Evolutionary conservation across 1,140 invertebrate genomes (phyloP).

Genomic region (Platyura marginata): DNA sequence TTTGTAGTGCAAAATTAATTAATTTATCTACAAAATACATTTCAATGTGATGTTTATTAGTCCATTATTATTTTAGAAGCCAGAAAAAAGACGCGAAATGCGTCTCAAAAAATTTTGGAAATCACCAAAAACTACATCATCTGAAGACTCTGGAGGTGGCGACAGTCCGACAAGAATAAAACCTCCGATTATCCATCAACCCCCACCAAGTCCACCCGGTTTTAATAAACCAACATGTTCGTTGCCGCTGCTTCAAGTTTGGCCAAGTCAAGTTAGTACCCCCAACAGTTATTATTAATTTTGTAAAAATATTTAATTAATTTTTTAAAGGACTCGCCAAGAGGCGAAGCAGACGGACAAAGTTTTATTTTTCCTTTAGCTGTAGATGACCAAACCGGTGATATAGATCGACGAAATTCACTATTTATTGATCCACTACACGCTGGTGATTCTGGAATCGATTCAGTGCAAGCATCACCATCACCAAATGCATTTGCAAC

Average conservation of each 20-base stretch:
- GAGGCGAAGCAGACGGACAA: constrained; percentile 44
- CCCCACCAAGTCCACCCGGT: background rate
- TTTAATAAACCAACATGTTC: constrained; percentile 29
- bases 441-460: constrained; percentile 38
- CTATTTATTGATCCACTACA: constrained; percentile 24
- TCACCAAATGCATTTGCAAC: constrained; percentile 31
- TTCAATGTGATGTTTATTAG: too few relatives aligned
- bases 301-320: constrained; percentile 7
- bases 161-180: constrained; percentile 22
- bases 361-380: constrained; percentile 41
- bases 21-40: too few relatives aligned
- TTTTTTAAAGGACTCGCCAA: constrained; percentile 35
- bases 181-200: constrained; percentile 1
- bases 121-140: constrained; percentile 24
- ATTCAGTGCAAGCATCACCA: constrained; percentile 47
- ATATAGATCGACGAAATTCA: constrained; percentile 17
- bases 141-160: constrained; percentile 23
- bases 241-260: constrained; percentile 42
- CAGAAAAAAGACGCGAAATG: constrained; percentile 28
- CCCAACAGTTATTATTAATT: too few relatives aligned
- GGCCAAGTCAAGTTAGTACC: constrained; percentile 31
- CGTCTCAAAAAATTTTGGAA: constrained; percentile 28
- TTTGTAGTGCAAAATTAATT: too few relatives aligned
- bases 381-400: constrained; percentile 19
- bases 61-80: too few relatives aligned